Conservation (phyloP, 2,888 invertebrate genomes). For the Tiliacea citrago region DNA sequence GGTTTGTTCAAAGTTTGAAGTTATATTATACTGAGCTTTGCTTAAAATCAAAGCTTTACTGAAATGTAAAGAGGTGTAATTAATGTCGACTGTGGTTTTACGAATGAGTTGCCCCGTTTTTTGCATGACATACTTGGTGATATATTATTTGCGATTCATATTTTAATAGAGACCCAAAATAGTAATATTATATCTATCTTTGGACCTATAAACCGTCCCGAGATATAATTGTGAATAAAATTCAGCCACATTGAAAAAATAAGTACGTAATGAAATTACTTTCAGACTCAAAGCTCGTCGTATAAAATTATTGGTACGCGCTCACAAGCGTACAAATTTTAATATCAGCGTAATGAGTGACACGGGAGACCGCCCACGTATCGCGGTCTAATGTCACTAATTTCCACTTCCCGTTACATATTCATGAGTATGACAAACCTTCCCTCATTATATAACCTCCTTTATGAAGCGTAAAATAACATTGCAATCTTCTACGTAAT, state of each 20-base stretch:
- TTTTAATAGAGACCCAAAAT: conserved; percentile 6
- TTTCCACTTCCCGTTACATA: conserved; percentile 32
- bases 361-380: conserved; percentile 29
- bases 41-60: conserved; percentile 23
- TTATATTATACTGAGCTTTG: conserved; percentile 15
- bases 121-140: background rate
- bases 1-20: conserved; percentile 28
- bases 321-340: conserved; percentile 52
- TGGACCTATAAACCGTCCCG: background rate
- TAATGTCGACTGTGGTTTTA: conserved; percentile 33
- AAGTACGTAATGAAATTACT: conserved; percentile 48
- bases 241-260: conserved; percentile 28
- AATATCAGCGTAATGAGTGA: conserved; percentile 52
- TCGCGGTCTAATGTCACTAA: conserved; percentile 40
- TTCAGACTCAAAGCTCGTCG: conserved; percentile 42
- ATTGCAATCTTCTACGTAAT: conserved; percentile 28
- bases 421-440: conserved; percentile 27
- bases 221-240: conserved; percentile 33
- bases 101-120: conserved; percentile 23
- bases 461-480: conserved; percentile 25
- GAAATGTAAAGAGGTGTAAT: conserved; percentile 39
- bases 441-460: conserved; percentile 20
- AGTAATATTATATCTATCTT: conserved; percentile 1
- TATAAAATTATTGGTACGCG: conserved; percentile 49
- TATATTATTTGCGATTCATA: conserved; percentile 7